Base-by-base conservation (phyloP, 2,797 vertebrate species). In the Sciurus carolinensis region DNA sequence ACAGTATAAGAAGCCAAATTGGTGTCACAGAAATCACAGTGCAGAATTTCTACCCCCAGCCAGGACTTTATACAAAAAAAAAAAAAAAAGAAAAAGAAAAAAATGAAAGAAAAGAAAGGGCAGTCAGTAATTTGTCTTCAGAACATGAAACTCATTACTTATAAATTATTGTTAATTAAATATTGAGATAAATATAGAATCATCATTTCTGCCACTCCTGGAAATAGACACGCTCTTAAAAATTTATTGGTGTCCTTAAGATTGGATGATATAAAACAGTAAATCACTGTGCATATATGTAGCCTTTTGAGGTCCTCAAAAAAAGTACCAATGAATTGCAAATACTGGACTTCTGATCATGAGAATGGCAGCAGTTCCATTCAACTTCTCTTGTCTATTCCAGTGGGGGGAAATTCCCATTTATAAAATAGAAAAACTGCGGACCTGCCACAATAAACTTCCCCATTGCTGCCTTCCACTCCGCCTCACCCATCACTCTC, bases 161-260 rank as follows among this genome's bases (percentile, higher is more conserved):
- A 95, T 84, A 95, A 97, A 95, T 97, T 93, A 92, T 90, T 92
- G 62, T 95, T 97, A 96, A 97, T 97, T 96, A 96, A 93, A 94
- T 75, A 85, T 66, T 91, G 71, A 97, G 42, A 94, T 50, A 97
- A 97, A 96, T 1, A 42, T 69, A 97, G 97, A 96, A 96, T 33
- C 7, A 67, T 89, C 96, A 54, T 94, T 97, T 96, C 97, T 95
- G 87, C 26, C 90, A 57, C 88, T 52, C 84, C 94, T 72, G 75
- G 69, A 97, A 97, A 94, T 88, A 97, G 89, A 86, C 54, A 97
- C 95, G 91, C 77, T 92, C 94, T 97, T 94, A 95, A 97, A 97
- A 94, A 96, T 96, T 71, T 92, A 97, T 93, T 52, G 42, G 75
- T 88, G 81, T 90, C 77, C 59, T 95, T 96, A 94, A 90, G 94